Conservation (phyloP, 2,797 vertebrate species). For the Erithacus rubecula region DNA sequence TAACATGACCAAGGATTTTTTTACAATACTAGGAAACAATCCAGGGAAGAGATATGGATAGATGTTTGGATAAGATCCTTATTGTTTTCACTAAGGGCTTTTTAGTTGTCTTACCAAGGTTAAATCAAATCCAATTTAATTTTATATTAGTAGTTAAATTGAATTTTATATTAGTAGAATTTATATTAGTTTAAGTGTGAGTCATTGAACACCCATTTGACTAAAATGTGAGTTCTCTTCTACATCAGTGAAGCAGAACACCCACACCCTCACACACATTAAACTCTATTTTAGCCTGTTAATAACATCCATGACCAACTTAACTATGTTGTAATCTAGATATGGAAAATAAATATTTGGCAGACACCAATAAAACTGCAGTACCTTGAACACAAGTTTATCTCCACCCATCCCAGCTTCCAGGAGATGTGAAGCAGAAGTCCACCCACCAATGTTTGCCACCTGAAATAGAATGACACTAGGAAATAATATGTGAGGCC, state of each 20-base stretch:
- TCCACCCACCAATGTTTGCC: conserved; percentile 89
- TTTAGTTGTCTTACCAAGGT: not conserved
- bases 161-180: not conserved
- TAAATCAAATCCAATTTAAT: not conserved
- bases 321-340: not conserved
- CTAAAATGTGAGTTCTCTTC: not conserved
- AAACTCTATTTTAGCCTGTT: not conserved
- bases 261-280: too few relatives aligned
- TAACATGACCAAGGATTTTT: not conserved
- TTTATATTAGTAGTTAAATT: not conserved
- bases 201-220: not conserved
- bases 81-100: not conserved
- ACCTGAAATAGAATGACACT: conserved; percentile 75
- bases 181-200: not conserved
- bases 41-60: not conserved
- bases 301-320: not conserved
- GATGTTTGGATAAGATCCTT: not conserved
- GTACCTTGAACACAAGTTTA: conserved; percentile 86
- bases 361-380: not conserved
- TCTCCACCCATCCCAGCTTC: conserved; percentile 91
- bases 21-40: not conserved
- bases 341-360: not conserved
- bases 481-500: not conserved
- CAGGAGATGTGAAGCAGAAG: conserved; percentile 85
- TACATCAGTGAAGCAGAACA: not conserved